Evolutionary conservation across 1,140 invertebrate genomes (phyloP).

Genomic region (Lasioglossum albipes): DNA sequence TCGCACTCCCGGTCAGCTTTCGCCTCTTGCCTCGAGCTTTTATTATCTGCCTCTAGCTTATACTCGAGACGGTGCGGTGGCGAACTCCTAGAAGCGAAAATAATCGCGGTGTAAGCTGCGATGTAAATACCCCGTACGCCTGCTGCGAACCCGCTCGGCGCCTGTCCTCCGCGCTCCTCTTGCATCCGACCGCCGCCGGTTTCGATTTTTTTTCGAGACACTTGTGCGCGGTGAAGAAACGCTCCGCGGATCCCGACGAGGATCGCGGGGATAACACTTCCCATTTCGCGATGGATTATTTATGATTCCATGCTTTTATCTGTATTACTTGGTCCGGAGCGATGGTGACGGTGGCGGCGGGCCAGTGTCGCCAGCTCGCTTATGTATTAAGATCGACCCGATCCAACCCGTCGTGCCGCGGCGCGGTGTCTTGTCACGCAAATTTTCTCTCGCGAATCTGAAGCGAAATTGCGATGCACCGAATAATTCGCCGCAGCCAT

Average conservation of each 20-base stretch:
- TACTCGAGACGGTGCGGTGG: constrained; percentile 48
- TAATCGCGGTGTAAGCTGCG: constrained; percentile 43
- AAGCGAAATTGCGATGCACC: background rate
- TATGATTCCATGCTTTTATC: constrained; percentile 48
- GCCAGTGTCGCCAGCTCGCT: background rate
- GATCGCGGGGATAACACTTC: constrained; percentile 13
- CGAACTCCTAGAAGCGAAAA: constrained; percentile 46
- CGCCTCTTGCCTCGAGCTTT: constrained; percentile 63
- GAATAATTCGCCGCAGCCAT: background rate
- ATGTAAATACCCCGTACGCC: constrained; percentile 24
- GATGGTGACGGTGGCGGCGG: background rate
- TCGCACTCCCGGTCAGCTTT: background rate
- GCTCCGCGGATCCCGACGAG: background rate
- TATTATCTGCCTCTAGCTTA: constrained; percentile 53
- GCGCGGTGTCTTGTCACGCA: background rate
- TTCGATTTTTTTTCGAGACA: background rate
- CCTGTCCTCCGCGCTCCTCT: background rate
- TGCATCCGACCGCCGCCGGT: background rate
- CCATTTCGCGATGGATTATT: constrained; percentile 42
- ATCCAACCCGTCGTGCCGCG: background rate
- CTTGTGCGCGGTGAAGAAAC: background rate
- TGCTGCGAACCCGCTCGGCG: background rate
- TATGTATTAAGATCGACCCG: constrained; percentile 23
- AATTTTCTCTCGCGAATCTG: background rate
- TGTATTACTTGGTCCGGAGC: constrained; percentile 37